Evolutionary conservation across 92 coral and sea anemone species (phyloP).

Genomic region (Paragorgia papillata): DNA sequence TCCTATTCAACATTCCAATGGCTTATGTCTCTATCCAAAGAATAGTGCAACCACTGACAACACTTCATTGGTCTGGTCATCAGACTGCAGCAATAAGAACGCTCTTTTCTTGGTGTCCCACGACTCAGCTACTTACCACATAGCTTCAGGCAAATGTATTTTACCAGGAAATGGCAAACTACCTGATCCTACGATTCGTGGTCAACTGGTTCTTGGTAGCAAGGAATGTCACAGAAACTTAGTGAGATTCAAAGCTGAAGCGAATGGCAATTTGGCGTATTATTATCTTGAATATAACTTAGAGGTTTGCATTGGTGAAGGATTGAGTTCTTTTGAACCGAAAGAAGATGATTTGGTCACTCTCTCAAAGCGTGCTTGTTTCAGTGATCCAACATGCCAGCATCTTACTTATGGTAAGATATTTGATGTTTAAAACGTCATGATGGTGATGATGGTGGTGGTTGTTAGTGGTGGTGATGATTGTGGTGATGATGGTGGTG

Average conservation of each 20-base stretch:
- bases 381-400: background rate
- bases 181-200: background rate
- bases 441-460: too few relatives aligned
- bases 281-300: background rate
- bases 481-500: too few relatives aligned
- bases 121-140: constrained; percentile 7
- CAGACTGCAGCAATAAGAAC: constrained; percentile 11
- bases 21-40: constrained; percentile 1
- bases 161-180: background rate
- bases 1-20: constrained; percentile 15
- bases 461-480: too few relatives aligned
- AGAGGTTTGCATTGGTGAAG: constrained; percentile 2
- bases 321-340: background rate
- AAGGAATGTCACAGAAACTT: background rate
- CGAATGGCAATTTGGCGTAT: constrained; percentile 25
- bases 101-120: constrained; percentile 25
- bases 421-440: too few relatives aligned
- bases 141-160: constrained; percentile 32
- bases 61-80: constrained; percentile 6
- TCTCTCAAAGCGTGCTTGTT: constrained; percentile 3
- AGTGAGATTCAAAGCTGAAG: background rate
- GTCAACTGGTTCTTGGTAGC: background rate
- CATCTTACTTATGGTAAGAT: constrained; percentile 21
- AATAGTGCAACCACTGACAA: too few relatives aligned
- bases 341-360: constrained; percentile 1